Evolutionary conservation across 2,888 invertebrate species (phyloP).

Genomic region (Pheosia gnoma): DNA sequence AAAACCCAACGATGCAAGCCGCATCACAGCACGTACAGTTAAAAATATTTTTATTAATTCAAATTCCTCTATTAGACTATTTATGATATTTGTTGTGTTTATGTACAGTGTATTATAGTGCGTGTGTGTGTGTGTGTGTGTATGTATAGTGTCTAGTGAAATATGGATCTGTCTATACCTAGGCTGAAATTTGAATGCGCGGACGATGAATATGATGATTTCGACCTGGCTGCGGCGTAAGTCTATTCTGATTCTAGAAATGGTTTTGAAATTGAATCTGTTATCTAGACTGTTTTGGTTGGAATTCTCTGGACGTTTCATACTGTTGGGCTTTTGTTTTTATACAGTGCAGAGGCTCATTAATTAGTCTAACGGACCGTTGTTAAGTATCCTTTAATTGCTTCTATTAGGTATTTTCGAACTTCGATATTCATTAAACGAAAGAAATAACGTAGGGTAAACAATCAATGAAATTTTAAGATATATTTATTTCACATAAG

Average conservation of each 20-base stretch:
- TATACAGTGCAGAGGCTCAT: too few species aligned
- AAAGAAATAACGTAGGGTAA: too few species aligned
- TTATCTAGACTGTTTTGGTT: neutral
- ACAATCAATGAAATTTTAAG: too few species aligned
- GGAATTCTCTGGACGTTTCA: neutral
- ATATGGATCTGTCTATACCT: slow-evolving; percentile 74
- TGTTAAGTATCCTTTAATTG: too few species aligned
- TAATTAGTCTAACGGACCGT: too few species aligned
- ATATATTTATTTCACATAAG: too few species aligned
- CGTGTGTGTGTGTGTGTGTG: slow-evolving; percentile 24
- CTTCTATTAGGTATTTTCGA: too few species aligned
- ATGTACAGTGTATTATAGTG: slow-evolving; percentile 50
- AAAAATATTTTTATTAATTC: slow-evolving; percentile 26
- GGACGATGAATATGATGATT: slow-evolving; percentile 63
- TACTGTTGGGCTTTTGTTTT: neutral
- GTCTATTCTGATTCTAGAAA: slow-evolving; percentile 24
- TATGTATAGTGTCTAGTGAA: slow-evolving; percentile 40
- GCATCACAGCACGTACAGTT: slow-evolving; percentile 41
- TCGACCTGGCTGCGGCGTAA: slow-evolving; percentile 45
- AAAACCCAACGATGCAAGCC: slow-evolving; percentile 68
- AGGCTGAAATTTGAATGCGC: slow-evolving; percentile 66
- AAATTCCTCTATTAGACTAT: slow-evolving; percentile 38
- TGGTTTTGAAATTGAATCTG: neutral
- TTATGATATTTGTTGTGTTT: slow-evolving; percentile 48
- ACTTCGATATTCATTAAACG: too few species aligned